These are phyloP conservation scores for Tipula unca DNA, from an alignment of 2,888 invertebrate species.

Conservation along the genomic window DNA sequence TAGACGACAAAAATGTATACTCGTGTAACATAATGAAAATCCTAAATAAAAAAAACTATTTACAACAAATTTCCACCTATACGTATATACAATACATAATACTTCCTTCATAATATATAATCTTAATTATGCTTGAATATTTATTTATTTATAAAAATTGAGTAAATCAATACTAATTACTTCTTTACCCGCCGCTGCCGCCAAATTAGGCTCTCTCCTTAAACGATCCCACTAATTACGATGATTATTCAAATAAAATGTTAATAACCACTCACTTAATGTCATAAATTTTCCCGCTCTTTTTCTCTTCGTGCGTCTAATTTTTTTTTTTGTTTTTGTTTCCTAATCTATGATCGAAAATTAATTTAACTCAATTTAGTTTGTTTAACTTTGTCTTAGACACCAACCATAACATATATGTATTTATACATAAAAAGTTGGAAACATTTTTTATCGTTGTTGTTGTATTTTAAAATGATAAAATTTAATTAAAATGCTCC, in stretches of 20 bases:
- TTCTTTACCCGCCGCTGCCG: neutral
- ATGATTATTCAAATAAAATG: neutral
- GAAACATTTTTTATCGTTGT: neutral
- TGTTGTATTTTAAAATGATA: neutral
- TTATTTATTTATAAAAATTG: neutral
- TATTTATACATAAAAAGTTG: neutral
- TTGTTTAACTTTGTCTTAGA: neutral
- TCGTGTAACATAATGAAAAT: neutral
- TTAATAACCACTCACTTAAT: slow-evolving; percentile 1
- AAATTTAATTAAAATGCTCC: slow-evolving; percentile 8
- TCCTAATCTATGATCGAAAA: neutral
- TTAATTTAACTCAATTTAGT: slow-evolving; percentile 14
- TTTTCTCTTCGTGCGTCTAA: neutral
- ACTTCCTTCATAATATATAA: neutral
- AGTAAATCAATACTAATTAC: neutral
- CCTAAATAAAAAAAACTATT: neutral
- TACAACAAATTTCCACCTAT: neutral
- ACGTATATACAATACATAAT: neutral
- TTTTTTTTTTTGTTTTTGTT: neutral
- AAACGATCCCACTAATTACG: neutral
- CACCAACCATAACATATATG: neutral
- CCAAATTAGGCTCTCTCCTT: neutral
- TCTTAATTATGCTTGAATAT: neutral
- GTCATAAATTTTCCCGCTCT: neutral
- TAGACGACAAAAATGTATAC: neutral